phyloP scores from a whole-genome alignment of 2,113 vertebrate species.

The Seriola dumerili region DNA sequence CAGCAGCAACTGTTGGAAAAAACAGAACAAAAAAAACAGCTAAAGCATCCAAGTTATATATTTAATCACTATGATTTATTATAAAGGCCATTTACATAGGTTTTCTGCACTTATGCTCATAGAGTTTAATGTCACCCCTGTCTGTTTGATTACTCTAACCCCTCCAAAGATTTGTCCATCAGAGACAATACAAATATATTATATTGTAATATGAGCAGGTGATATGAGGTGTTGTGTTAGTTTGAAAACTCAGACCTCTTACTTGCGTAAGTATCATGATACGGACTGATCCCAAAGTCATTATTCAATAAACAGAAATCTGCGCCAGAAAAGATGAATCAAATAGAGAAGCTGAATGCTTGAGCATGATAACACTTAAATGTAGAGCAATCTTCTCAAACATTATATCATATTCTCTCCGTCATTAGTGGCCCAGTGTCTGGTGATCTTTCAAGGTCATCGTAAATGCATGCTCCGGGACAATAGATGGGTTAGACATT shows the following conservation, averaged over 20 bases:
- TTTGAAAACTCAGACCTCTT: not conserved
- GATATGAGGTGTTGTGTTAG: too few relatives aligned
- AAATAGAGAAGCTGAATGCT: not conserved
- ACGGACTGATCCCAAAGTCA: not conserved
- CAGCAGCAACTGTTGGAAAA: not conserved
- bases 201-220: not conserved
- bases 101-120: not conserved
- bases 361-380: not conserved
- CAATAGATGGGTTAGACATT: conserved; percentile 36
- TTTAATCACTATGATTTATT: conserved; percentile 19
- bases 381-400: conserved; percentile 1
- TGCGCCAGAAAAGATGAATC: not conserved
- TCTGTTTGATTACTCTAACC: not conserved
- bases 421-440: conserved; percentile 10
- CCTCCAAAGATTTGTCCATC: not conserved
- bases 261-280: not conserved
- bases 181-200: too few relatives aligned
- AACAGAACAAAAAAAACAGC: not conserved
- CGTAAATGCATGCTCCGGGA: conserved; percentile 22
- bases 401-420: conserved; percentile 26
- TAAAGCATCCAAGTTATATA: conserved; percentile 2
- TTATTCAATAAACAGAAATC: not conserved
- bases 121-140: not conserved
- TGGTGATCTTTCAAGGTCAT: conserved; percentile 28
- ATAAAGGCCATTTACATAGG: not conserved